Evolutionary conservation across 2,113 vertebrate species (phyloP).

Genomic region (Cyanoramphus novaezelandiae): DNA sequence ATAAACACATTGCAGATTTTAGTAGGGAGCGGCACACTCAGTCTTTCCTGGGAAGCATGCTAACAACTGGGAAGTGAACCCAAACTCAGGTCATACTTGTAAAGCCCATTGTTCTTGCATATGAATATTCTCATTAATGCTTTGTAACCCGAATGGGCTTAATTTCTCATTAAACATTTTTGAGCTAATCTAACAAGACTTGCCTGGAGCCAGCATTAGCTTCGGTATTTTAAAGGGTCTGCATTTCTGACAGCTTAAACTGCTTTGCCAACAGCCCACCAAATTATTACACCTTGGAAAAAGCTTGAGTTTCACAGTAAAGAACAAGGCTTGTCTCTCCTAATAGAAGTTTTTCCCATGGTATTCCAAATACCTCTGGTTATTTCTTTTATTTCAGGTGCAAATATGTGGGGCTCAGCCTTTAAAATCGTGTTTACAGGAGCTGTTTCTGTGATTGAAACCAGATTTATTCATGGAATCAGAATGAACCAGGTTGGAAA

Average conservation of each 20-base stretch:
- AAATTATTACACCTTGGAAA: background rate
- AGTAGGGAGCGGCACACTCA: background rate
- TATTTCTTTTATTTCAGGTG: background rate
- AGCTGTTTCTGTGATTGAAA: constrained; percentile 9
- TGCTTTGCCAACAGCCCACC: background rate
- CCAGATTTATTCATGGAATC: background rate
- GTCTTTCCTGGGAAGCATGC: background rate
- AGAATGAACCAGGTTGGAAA: background rate
- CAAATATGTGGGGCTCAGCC: background rate
- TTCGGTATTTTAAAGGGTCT: constrained; percentile 67
- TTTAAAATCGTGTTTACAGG: background rate
- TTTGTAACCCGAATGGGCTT: background rate
- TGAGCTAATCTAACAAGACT: constrained; percentile 28
- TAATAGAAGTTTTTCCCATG: background rate
- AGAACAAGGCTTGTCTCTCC: background rate
- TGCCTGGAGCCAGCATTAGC: constrained; percentile 25
- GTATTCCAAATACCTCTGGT: background rate
- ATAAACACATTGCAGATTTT: background rate
- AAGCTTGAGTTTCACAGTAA: background rate
- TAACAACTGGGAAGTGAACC: background rate
- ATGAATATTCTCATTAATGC: constrained; percentile 26
- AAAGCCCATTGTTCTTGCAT: background rate
- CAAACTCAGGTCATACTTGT: constrained; percentile 10
- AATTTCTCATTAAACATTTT: constrained; percentile 27
- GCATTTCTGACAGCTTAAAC: constrained; percentile 32